phyloP scores from a whole-genome alignment of 2,797 vertebrate species.

The Cossypha heuglini region DNA sequence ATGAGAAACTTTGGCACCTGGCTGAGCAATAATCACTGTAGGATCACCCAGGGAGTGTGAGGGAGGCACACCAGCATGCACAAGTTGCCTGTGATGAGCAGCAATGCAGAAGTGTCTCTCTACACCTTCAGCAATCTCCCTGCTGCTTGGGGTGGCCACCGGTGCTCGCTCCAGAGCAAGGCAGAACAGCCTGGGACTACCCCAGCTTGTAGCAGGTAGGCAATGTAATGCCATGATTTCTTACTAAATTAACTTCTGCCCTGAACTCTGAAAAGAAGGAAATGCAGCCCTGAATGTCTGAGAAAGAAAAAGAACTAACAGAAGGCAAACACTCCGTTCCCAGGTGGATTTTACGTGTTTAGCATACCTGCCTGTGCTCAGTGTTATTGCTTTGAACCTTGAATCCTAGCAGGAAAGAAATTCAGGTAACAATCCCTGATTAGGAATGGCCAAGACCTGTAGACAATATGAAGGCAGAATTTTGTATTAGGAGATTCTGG shows the following conservation, averaged over 20 bases:
- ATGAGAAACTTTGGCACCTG: neutral
- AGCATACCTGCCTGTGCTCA: neutral
- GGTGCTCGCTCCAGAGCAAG: rapidly evolving
- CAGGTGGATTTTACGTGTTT: neutral
- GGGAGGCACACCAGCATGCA: neutral
- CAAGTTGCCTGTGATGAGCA: neutral
- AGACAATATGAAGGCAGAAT: neutral
- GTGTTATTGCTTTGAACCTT: rapidly evolving
- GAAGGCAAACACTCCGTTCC: neutral
- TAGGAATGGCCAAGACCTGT: neutral
- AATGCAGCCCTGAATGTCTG: neutral
- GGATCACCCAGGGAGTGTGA: neutral
- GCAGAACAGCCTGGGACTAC: neutral
- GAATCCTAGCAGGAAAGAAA: neutral
- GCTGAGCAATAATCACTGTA: neutral
- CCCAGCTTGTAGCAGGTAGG: neutral
- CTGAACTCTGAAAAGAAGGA: neutral
- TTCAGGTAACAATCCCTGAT: neutral
- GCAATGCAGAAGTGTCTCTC: neutral
- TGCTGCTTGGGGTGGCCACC: rapidly evolving
- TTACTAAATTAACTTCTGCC: neutral
- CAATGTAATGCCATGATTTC: neutral
- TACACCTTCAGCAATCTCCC: neutral
- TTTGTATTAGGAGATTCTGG: neutral
- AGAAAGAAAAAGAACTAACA: neutral